These are phyloP conservation scores for Xiphorhynchus elegans DNA, from an alignment of 2,113 vertebrate genomes.

Conservation along the genomic window DNA sequence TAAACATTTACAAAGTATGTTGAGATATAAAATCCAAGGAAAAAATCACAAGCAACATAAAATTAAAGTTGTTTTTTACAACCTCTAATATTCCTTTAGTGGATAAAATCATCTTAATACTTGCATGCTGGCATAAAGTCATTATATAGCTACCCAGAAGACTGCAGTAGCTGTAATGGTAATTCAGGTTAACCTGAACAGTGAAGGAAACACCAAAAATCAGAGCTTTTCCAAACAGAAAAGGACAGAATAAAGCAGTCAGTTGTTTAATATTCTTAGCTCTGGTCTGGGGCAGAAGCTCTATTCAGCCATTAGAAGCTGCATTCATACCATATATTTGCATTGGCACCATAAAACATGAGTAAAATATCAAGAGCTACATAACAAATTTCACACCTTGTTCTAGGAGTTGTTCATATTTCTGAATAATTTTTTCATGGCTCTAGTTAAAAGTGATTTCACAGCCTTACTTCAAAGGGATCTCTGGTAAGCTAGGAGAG, in stretches of 20 bases:
- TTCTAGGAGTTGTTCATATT: not conserved
- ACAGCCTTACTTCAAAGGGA: slow-evolving; percentile 14
- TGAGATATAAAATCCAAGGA: not conserved
- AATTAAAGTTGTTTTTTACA: not conserved
- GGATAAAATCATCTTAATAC: not conserved
- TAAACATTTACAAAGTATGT: not conserved
- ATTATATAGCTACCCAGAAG: not conserved
- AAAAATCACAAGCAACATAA: not conserved
- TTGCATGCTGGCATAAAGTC: not conserved
- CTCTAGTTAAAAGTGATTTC: slow-evolving; percentile 6
- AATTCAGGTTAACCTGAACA: not conserved
- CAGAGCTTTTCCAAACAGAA: not conserved
- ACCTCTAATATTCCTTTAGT: not conserved
- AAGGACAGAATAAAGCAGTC: not conserved
- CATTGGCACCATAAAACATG: slow-evolving; percentile 10
- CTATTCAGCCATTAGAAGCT: not conserved
- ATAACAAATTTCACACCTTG: slow-evolving; percentile 39
- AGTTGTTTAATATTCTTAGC: not conserved
- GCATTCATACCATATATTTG: not conserved
- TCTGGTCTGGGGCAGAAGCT: not conserved
- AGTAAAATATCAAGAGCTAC: slow-evolving; percentile 15
- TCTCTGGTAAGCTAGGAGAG: not conserved
- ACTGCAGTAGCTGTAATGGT: not conserved
- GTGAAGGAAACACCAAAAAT: not conserved
- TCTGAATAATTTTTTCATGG: not conserved